phyloP scores from a whole-genome alignment of 2,113 vertebrate species.

The Mungos mungo region DNA sequence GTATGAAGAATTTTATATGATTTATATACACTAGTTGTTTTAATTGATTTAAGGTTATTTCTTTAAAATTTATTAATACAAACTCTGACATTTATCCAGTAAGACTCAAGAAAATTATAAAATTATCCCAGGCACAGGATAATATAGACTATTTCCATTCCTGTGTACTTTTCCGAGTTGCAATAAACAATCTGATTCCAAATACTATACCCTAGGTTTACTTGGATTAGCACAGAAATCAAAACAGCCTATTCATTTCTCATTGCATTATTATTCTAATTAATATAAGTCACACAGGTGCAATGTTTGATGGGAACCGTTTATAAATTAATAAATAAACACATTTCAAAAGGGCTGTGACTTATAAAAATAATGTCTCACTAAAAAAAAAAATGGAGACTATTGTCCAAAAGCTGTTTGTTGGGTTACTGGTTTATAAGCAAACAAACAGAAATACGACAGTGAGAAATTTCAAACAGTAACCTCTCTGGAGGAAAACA shows the following conservation, averaged over 20 bases:
- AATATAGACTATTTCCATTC: not conserved
- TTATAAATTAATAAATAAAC: slow-evolving; percentile 61
- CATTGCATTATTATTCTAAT: slow-evolving; percentile 55
- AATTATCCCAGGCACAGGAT: not conserved
- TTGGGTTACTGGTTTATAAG: slow-evolving; percentile 44
- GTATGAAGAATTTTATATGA: not conserved
- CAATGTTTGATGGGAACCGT: slow-evolving; percentile 15
- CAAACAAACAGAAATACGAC: slow-evolving; percentile 55
- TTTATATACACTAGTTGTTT: not conserved
- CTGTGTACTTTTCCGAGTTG: not conserved
- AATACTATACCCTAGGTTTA: not conserved
- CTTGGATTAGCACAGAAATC: slow-evolving; percentile 28
- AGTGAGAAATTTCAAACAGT: slow-evolving; percentile 56
- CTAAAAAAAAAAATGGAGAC: not conserved
- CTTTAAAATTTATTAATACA: slow-evolving; percentile 12
- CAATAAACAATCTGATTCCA: not conserved
- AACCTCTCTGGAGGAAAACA: slow-evolving; percentile 54
- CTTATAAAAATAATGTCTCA: slow-evolving; percentile 64
- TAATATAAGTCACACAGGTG: slow-evolving; percentile 63
- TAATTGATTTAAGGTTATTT: not conserved
- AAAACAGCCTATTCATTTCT: slow-evolving; percentile 60
- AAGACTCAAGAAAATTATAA: slow-evolving; percentile 21
- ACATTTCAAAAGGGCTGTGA: slow-evolving; percentile 57
- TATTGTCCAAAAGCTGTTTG: slow-evolving; percentile 59
- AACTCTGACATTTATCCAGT: not conserved